These are phyloP conservation scores for Carlito syrichta DNA, from an alignment of 2,113 vertebrate genomes.

Conservation along the genomic window DNA sequence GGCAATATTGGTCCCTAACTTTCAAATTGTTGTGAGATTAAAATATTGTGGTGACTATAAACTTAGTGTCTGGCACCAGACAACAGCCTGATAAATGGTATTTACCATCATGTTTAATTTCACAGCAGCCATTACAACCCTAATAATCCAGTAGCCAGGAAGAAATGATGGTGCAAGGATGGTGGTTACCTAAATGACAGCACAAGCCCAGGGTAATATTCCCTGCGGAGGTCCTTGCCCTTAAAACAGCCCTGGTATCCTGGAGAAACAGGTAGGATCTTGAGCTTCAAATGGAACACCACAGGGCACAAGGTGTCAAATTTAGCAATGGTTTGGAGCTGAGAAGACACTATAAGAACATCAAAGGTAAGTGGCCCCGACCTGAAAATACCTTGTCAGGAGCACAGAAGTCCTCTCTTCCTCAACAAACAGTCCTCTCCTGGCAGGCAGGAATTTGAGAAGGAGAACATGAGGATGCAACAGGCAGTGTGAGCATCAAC, in stretches of 20 bases:
- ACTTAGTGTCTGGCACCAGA: neutral
- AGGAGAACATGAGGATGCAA: neutral
- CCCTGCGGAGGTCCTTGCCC: neutral
- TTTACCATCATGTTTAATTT: neutral
- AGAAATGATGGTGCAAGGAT: neutral
- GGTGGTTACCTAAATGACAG: neutral
- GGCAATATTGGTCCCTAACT: neutral
- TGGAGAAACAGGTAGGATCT: neutral
- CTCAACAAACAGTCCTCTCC: neutral
- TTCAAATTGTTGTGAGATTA: neutral
- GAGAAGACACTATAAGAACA: neutral
- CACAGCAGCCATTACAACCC: neutral
- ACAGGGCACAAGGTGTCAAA: neutral
- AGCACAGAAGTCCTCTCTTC: neutral
- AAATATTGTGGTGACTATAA: neutral
- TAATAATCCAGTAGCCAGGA: neutral
- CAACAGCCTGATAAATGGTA: neutral
- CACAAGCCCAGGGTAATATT: neutral
- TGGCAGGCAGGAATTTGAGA: neutral
- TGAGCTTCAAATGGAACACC: neutral
- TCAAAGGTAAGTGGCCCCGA: neutral
- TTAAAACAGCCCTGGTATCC: neutral
- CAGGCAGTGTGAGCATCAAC: neutral
- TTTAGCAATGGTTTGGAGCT: neutral
- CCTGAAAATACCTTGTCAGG: neutral